Evolutionary conservation across 2,113 vertebrate genomes (phyloP).

Genomic region (Platichthys flesus): DNA sequence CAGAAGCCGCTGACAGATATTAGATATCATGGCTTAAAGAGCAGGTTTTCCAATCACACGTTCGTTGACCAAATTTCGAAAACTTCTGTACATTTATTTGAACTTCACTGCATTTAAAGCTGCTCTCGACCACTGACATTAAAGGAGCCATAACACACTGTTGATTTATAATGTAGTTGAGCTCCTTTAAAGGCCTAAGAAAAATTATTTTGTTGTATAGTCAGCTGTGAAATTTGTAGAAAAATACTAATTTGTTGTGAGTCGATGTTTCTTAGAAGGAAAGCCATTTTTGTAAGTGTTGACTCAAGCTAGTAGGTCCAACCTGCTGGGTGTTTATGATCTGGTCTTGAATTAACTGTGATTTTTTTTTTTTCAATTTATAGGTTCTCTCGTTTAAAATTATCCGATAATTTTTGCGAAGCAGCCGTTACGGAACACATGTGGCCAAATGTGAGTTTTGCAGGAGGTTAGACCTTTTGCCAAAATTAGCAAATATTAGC

Average conservation of each 20-base stretch:
- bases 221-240: background rate
- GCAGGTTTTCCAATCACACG: background rate
- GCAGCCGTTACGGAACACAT: background rate
- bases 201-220: background rate
- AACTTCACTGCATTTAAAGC: constrained; percentile 1
- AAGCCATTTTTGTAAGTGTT: background rate
- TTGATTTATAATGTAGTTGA: background rate
- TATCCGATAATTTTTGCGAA: too few relatives aligned
- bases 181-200: constrained; percentile 18
- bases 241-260: background rate
- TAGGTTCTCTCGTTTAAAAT: background rate
- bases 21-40: background rate
- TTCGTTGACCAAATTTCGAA: background rate
- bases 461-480: background rate
- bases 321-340: background rate
- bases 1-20: background rate
- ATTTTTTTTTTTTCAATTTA: too few relatives aligned
- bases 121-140: background rate
- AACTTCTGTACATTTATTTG: background rate
- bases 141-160: background rate
- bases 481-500: too few relatives aligned
- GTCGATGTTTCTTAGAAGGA: too few relatives aligned
- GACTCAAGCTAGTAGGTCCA: background rate
- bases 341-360: background rate
- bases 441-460: background rate